phyloP scores from a whole-genome alignment of 1,140 invertebrate species.

The Triops longicaudatus region DNA sequence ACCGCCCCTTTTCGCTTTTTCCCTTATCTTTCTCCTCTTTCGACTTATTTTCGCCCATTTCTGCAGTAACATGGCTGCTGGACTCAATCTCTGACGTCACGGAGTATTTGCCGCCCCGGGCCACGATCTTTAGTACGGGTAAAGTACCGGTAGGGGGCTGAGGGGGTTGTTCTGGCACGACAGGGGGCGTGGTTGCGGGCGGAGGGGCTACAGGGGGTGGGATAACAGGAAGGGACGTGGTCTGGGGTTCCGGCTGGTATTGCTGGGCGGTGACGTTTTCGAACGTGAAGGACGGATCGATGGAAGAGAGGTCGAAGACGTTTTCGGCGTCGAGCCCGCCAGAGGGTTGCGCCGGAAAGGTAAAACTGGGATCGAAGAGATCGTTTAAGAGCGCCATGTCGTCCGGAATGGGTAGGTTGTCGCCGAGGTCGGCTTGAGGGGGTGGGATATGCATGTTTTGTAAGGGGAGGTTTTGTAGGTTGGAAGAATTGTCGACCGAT shows the following conservation, averaged over 20 bases:
- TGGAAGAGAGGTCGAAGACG: background rate
- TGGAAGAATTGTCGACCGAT: background rate
- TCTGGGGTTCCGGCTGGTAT: background rate
- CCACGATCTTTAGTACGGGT: background rate
- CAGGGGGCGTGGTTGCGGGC: background rate
- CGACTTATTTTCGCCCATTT: constrained; percentile 43
- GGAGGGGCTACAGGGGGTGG: background rate
- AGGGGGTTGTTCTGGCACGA: background rate
- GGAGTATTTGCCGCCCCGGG: background rate
- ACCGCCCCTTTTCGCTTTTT: constrained; percentile 40
- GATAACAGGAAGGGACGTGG: background rate
- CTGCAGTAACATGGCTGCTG: constrained; percentile 34
- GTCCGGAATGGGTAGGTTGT: background rate
- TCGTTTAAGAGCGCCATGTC: constrained; percentile 5
- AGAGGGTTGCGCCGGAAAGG: background rate
- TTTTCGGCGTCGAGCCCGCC: background rate
- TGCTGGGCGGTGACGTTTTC: background rate
- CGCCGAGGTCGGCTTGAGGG: background rate
- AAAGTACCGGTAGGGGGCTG: background rate
- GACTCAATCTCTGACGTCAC: background rate
- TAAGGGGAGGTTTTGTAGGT: background rate
- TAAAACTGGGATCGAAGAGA: background rate
- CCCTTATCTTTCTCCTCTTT: constrained; percentile 42
- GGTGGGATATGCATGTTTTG: background rate
- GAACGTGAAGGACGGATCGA: background rate